Percentiles rank a stretch among this genome's conserved stretches.
These are phyloP conservation scores for Salpingus planirostris DNA, from an alignment of 2,888 invertebrate species.

Conservation along the genomic window DNA sequence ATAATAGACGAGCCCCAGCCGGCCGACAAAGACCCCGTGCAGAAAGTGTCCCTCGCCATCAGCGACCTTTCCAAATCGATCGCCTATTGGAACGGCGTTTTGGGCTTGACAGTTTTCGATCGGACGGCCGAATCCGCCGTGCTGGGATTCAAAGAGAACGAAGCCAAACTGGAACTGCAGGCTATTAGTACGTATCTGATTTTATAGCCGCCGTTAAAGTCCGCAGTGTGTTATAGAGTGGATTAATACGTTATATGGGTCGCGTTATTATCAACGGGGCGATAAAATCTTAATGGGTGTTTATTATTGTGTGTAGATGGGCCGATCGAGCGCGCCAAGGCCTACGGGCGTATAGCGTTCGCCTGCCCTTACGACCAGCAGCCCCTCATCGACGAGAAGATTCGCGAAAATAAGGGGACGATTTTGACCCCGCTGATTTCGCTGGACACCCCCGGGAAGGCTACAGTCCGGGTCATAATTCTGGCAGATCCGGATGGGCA, in stretches of 20 bases:
- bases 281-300: too few relatives aligned
- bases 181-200: slow-evolving; percentile 58
- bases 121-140: slow-evolving; percentile 52
- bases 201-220: too few relatives aligned
- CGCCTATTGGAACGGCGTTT: slow-evolving; percentile 75
- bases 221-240: too few relatives aligned
- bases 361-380: slow-evolving; percentile 73
- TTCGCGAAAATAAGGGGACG: slow-evolving; percentile 60
- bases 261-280: too few relatives aligned
- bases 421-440: slow-evolving; percentile 84
- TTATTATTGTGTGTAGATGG: slow-evolving; percentile 49
- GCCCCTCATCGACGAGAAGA: slow-evolving; percentile 62
- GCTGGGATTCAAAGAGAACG: slow-evolving; percentile 63
- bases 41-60: slow-evolving; percentile 70
- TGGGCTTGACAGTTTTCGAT: slow-evolving; percentile 63
- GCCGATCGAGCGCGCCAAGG: slow-evolving; percentile 73
- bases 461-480: slow-evolving; percentile 92
- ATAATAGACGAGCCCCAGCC: slow-evolving; percentile 67
- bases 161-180: slow-evolving; percentile 69
- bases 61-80: slow-evolving; percentile 67
- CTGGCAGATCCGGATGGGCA: slow-evolving; percentile 94
- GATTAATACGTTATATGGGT: too few relatives aligned
- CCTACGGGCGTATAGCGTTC: slow-evolving; percentile 94
- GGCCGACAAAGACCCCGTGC: slow-evolving; percentile 62
- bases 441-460: slow-evolving; percentile 96